A percentile compares a stretch with the other conserved stretches of the same genome.
Conservation (phyloP, 2,797 vertebrate species). For the Tenualosa ilisha region DNA sequence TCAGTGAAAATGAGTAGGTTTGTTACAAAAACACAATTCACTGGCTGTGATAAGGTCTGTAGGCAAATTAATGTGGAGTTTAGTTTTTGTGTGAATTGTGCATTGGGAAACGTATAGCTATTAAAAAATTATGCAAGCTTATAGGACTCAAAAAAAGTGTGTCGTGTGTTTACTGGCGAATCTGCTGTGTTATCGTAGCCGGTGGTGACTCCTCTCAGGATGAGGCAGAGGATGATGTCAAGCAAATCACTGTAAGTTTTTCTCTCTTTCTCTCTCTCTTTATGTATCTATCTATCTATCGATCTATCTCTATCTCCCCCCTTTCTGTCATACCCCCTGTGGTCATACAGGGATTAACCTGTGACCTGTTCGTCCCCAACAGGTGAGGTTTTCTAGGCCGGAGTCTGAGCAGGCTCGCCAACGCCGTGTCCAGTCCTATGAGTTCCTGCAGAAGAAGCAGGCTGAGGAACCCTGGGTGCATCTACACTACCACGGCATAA, state of each 20-base stretch:
- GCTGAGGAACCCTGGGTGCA: slow-evolving; percentile 95
- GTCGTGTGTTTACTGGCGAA: not conserved
- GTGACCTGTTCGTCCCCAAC: not conserved
- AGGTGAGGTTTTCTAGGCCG: slow-evolving; percentile 94
- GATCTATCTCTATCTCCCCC: too few relatives aligned
- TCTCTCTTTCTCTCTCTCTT: not conserved
- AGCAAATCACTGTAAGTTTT: slow-evolving; percentile 89
- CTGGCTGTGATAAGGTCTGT: too few relatives aligned
- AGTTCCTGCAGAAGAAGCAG: slow-evolving; percentile 97
- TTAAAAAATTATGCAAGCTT: too few relatives aligned
- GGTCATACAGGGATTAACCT: not conserved
- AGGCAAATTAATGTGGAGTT: too few relatives aligned
- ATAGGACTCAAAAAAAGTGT: too few relatives aligned
- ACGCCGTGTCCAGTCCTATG: slow-evolving; percentile 92
- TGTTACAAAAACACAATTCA: too few relatives aligned
- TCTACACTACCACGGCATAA: slow-evolving; percentile 85
- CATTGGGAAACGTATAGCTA: too few relatives aligned
- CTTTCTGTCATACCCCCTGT: not conserved
- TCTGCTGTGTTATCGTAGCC: slow-evolving; percentile 66
- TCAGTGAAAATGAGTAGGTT: too few relatives aligned
- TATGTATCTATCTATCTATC: not conserved
- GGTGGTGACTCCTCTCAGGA: slow-evolving; percentile 99
- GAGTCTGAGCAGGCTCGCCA: slow-evolving; percentile 95
- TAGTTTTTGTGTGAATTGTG: too few relatives aligned
- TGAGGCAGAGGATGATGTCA: slow-evolving; percentile 93